Base-by-base conservation (phyloP, 2,888 invertebrate species). In the Coleophora flavipennella region DNA sequence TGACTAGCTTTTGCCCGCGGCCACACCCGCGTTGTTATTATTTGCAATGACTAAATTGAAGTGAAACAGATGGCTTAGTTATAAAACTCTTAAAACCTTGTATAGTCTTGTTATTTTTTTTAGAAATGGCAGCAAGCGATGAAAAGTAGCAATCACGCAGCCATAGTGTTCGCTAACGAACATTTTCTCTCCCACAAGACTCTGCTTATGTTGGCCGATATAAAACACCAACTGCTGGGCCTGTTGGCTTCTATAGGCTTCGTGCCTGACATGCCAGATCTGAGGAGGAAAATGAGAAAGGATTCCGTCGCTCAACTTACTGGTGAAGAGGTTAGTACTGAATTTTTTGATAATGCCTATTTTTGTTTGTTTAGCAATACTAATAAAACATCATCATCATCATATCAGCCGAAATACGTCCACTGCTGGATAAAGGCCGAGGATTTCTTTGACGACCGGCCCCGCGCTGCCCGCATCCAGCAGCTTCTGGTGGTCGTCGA, bases 181-280 rank as follows among this genome's bases (percentile, higher is more conserved):
- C 93, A 96, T 71, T 96, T 88, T 65, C 80, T 98, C 0, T 96
- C 96, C 0, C 79, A 90, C 49, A 91, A 92, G 61, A 93, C 94
- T 0, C 83, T 97, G 57, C 86, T 92, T 44, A 96, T 93, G 73
- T 86, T 97, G 51, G 91, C 91, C 0, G 96, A 97, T 53, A 92
- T 97, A 48, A 95, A 97, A 61, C 90, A 92, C 54, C 94, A 94
- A 62, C 85, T 93, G 49, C 68, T 94, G 34, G 93, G 93, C 29
- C 66, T 93, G 13, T 67, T 94, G 10, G 90, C 91, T 0, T 88
- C 91, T 3, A 94, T 94, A 40, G 94, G 93, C 1, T 94, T 94
- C 64, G 90, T 93, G 7, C 90, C 93, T 0, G 86, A 90, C 14
- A 86, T 92, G 64, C 87, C 86, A 0, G 85, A 85, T 1, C 55